A percentile compares a stretch with the other conserved stretches of the same genome.
Evolutionary conservation across 35 echinoderm and acorn worm genomes (phyloP).

Genomic region (Acanthaster planci): DNA sequence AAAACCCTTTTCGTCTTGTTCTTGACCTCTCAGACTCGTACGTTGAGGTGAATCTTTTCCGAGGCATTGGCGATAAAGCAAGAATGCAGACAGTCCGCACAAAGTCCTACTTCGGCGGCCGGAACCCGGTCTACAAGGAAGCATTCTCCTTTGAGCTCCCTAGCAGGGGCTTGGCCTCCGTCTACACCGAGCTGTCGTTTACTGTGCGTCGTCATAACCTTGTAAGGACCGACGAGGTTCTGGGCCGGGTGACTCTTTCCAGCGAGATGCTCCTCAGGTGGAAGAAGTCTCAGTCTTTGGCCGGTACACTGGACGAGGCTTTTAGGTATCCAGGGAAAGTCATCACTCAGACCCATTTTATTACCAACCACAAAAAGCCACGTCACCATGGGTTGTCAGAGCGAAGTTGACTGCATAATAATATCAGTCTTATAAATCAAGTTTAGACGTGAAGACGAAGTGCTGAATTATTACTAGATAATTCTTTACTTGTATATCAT

Average conservation of each 20-base stretch:
- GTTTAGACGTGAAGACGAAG: no score
- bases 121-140: conserved; percentile 1
- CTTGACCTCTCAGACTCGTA: background rate
- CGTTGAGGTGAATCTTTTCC: conserved; percentile 1
- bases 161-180: background rate
- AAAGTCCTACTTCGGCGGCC: background rate
- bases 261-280: conserved; percentile 3
- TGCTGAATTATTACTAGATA: no score
- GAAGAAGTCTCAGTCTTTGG: background rate
- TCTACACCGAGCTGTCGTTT: background rate
- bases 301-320: background rate
- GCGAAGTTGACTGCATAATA: no score
- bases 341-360: background rate
- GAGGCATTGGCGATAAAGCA: background rate
- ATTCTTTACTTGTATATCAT: no score
- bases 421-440: no score
- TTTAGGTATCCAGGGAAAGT: conserved; percentile 10
- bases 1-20: background rate
- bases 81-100: background rate
- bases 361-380: no score
- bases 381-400: no score
- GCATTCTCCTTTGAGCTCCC: background rate
- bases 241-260: conserved; percentile 5
- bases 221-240: background rate
- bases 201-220: background rate